These are phyloP conservation scores for Porites lutea DNA, from an alignment of 64 coral and sea anemone species.

Conservation along the genomic window DNA sequence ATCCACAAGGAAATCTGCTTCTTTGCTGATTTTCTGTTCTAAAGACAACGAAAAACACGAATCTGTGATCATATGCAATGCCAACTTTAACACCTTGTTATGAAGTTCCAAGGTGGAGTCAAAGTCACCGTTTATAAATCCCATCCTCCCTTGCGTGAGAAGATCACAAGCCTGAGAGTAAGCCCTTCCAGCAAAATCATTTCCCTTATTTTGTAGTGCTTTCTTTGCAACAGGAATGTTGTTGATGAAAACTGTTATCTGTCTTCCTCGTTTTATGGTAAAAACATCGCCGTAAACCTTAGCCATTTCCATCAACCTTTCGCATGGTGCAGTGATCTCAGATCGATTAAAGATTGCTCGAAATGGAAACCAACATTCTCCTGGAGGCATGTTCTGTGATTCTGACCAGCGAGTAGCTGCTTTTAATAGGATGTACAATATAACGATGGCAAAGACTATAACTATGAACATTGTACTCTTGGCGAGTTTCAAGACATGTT, in stretches of 20 bases:
- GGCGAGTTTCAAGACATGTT: too few relatives aligned
- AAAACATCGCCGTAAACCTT: slow-evolving; percentile 10
- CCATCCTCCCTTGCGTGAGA: background rate
- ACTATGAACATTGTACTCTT: background rate
- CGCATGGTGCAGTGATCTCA: background rate
- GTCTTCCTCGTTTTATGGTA: slow-evolving; percentile 1
- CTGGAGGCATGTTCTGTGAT: background rate
- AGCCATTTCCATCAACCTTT: background rate
- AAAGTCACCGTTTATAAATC: background rate
- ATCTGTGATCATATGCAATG: background rate
- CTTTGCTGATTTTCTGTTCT: slow-evolving; percentile 1
- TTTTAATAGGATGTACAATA: background rate
- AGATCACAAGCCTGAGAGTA: background rate
- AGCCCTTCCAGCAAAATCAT: background rate
- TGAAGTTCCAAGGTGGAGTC: background rate
- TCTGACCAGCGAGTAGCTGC: background rate
- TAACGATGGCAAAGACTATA: background rate
- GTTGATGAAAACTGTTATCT: background rate
- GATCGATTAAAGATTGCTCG: background rate
- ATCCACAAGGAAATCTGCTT: background rate
- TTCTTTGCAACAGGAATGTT: background rate
- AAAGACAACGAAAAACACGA: background rate
- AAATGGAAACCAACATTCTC: slow-evolving; percentile 8
- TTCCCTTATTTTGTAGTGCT: background rate
- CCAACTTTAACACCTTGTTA: background rate